phyloP scores from a whole-genome alignment of 2,113 vertebrate species.

The Embiotoca jacksoni region DNA sequence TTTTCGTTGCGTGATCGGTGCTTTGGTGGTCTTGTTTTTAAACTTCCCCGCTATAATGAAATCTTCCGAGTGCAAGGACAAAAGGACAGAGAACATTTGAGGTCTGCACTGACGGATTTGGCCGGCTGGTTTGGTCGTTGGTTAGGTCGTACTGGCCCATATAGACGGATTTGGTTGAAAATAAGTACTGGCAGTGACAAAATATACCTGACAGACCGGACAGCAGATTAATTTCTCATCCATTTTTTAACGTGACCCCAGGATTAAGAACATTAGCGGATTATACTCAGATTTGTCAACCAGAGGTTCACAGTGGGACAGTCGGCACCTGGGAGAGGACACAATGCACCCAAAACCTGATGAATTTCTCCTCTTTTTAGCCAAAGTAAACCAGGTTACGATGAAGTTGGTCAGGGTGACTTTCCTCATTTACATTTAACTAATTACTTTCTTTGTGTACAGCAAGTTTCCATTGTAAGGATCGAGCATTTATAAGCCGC shows the following conservation, averaged over 20 bases:
- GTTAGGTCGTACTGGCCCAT: conserved; percentile 46
- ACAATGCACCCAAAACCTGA: conserved; percentile 50
- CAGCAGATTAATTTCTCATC: conserved; percentile 83
- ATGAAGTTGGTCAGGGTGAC: conserved; percentile 5
- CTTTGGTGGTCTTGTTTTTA: conserved; percentile 32
- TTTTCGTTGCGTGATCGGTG: conserved; percentile 29
- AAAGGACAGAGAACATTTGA: conserved; percentile 57
- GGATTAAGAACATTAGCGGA: conserved; percentile 83
- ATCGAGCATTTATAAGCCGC: conserved; percentile 3
- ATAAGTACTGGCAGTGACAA: conserved; percentile 62
- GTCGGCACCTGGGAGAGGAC: conserved; percentile 73
- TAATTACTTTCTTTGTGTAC: conserved; percentile 6
- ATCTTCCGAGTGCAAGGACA: conserved; percentile 64
- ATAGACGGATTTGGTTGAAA: conserved; percentile 69
- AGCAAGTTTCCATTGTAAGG: conserved; percentile 5
- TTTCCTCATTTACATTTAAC: conserved; percentile 13
- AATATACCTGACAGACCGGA: conserved; percentile 78
- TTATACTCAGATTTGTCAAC: conserved; percentile 81
- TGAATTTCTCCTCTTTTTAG: not conserved
- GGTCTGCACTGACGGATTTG: conserved; percentile 59
- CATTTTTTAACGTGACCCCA: conserved; percentile 81
- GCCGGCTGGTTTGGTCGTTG: conserved; percentile 45
- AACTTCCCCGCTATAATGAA: conserved; percentile 48
- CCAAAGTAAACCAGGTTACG: conserved; percentile 33
- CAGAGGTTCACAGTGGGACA: conserved; percentile 71